Percentiles rank a stretch among this genome's conserved stretches.
These are phyloP conservation scores for Dichetophora obliterata DNA, from an alignment of 2,888 invertebrate species.

Conservation along the genomic window DNA sequence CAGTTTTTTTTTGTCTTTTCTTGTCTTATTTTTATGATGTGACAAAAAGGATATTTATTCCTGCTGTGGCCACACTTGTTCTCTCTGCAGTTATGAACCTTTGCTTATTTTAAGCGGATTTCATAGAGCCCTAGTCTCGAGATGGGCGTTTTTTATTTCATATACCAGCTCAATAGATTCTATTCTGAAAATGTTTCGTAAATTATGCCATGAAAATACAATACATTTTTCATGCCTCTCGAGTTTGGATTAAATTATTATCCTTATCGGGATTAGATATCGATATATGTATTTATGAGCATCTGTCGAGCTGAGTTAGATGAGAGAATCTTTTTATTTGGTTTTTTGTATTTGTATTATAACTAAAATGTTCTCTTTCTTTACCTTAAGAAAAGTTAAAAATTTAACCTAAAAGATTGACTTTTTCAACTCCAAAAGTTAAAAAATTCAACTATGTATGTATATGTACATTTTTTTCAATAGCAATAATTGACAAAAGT, in stretches of 20 bases:
- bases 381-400: too few species aligned
- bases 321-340: too few species aligned
- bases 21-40: conserved; percentile 7
- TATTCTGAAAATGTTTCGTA: not conserved
- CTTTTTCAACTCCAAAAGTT: too few species aligned
- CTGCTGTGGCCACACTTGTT: not conserved
- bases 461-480: too few species aligned
- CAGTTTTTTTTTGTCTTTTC: not conserved
- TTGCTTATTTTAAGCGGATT: not conserved
- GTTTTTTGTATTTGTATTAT: too few species aligned
- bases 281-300: too few species aligned
- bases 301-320: too few species aligned
- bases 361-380: too few species aligned
- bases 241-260: not conserved
- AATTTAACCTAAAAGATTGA: too few species aligned
- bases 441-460: too few species aligned
- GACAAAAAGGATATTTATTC: conserved; percentile 7
- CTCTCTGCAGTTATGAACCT: not conserved
- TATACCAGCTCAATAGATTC: not conserved
- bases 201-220: not conserved
- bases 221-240: conserved; percentile 5
- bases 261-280: not conserved
- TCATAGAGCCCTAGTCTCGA: not conserved
- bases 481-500: too few species aligned
- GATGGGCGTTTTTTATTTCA: not conserved